phyloP scores from a whole-genome alignment of 2,113 vertebrate species.

The Oreocharis arfaki region DNA sequence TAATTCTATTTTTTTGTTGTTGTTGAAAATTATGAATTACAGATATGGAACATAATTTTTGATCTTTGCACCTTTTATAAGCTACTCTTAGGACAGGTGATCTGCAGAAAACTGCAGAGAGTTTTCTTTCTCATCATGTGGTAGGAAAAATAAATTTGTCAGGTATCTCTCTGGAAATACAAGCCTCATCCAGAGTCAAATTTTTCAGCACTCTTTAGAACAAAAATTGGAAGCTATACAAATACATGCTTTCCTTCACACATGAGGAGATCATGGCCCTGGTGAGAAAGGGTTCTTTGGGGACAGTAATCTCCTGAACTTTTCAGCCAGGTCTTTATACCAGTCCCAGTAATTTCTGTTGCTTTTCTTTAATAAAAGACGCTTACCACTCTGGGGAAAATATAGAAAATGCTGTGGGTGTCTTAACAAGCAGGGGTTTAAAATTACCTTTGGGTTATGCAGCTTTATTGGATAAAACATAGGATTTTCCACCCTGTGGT shows the following conservation, averaged over 20 bases:
- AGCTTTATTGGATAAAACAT: constrained; percentile 1
- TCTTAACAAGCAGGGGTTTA: not conserved
- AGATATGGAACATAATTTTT: not conserved
- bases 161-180: not conserved
- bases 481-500: constrained; percentile 18
- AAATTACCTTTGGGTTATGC: constrained; percentile 36
- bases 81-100: not conserved
- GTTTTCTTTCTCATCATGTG: not conserved
- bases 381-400: not conserved
- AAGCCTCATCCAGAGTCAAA: not conserved
- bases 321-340: not conserved
- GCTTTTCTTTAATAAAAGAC: not conserved
- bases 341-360: not conserved
- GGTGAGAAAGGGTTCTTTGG: not conserved
- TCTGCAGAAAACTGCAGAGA: not conserved
- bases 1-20: not conserved
- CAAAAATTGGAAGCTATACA: not conserved
- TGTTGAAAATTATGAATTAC: not conserved
- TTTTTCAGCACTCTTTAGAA: not conserved
- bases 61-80: not conserved
- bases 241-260: not conserved
- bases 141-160: not conserved
- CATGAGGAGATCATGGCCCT: not conserved
- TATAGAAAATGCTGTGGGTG: not conserved
- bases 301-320: not conserved